Evolutionary conservation across 2,888 invertebrate species (phyloP), one percentile per base, ranked within the genome.

Genomic region (Syrphus vitripennis): DNA sequence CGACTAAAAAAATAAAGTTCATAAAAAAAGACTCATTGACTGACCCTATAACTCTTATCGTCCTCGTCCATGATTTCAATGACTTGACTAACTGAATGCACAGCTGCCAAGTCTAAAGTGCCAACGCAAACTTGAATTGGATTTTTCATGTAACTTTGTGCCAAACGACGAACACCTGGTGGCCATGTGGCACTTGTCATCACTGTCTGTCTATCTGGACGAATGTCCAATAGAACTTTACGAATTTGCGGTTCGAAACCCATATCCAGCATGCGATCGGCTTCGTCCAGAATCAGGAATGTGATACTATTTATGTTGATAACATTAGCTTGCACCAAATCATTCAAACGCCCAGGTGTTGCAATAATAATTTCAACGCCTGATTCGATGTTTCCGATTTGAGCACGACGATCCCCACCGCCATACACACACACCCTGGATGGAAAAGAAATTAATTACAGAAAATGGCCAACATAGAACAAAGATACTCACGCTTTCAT

Each of bases 171-270:
- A 1, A 99, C 98, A 50, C 96, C 97, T 70, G 94, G 93, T 0
- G 98, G 98, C 99, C 98, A 99, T 0, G 99, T 99, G 14, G 99
- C 99, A 90, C 97, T 97, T 0, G 98, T 99, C 98, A 99, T 98
- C 0, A 98, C 95, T n/a, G 98, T 98, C 91, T 99, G 98, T 71
- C 98, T 93, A 90, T 97, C 97, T 7, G 98, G 97, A 71, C 97
- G 94, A 24, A 98, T 95, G 90, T 96, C 95, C 79, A 96, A 93
- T 88, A 98, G 92, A 14, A 96, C 95, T 90, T 96, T 96, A 45
- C 97, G 95, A 87, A 99, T 99, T 94, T 95, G 97, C 3, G 97
- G 97, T 89, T 97, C 97, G 90, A 97, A 97, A 19, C 97, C 97
- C 95, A 97, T 96, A 89, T 97, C 97, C 88, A 97, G 92, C 97